These are phyloP conservation scores for Ctenochaetus hawaiiensis DNA, from an alignment of 2,797 vertebrate species.

Conservation along the genomic window DNA sequence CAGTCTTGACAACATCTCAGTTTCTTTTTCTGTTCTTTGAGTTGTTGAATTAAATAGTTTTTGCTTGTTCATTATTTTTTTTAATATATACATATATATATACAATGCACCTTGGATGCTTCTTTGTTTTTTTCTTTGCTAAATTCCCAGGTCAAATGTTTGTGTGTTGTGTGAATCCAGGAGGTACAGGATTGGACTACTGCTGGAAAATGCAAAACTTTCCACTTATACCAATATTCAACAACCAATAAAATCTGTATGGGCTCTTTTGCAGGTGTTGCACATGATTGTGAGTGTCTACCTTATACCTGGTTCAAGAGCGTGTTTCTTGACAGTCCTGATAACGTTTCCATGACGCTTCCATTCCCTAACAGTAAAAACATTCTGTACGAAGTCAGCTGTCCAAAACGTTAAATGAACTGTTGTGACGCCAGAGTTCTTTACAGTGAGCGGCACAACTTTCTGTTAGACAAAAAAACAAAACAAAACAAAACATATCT, in stretches of 20 bases:
- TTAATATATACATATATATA: background rate
- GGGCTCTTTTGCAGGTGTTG: too few relatives aligned
- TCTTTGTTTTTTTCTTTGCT: background rate
- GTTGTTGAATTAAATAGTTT: background rate
- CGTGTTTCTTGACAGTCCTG: conserved; percentile 36
- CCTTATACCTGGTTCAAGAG: conserved; percentile 81
- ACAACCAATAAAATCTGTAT: background rate
- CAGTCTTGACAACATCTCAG: background rate
- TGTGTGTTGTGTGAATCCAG: background rate
- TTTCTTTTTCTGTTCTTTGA: too few relatives aligned
- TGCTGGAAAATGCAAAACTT: background rate
- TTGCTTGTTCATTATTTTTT: background rate
- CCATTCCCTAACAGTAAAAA: conserved; percentile 74
- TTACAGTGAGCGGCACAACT: conserved; percentile 70
- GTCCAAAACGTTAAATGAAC: conserved; percentile 79
- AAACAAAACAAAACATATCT: background rate
- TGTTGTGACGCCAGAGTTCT: conserved; percentile 69
- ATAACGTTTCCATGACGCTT: conserved; percentile 44
- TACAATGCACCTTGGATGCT: background rate
- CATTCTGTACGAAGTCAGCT: conserved; percentile 34
- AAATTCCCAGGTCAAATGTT: background rate
- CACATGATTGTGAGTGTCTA: conserved; percentile 4
- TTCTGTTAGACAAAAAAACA: background rate
- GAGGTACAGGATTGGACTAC: too few relatives aligned
- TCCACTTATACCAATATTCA: background rate